phyloP scores from a whole-genome alignment of 2,888 invertebrate species.

The Muschampia plurimacula region DNA sequence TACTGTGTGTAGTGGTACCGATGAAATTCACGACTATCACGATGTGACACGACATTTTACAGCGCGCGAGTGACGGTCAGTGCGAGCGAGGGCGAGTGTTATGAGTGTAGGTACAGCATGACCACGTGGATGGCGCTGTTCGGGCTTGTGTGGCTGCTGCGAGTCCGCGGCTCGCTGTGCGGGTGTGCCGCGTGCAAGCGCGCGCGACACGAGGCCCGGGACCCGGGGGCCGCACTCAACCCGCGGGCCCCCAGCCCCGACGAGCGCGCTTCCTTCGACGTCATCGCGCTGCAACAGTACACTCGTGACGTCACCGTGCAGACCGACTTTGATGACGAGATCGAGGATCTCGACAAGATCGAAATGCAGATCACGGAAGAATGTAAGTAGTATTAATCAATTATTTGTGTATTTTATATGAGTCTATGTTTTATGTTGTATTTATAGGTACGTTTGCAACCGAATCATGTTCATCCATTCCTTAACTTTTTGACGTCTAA shows the following conservation, averaged over 20 bases:
- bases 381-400: constrained; percentile 65
- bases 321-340: constrained; percentile 80
- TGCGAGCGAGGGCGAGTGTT: constrained; percentile 45
- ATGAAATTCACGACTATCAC: not conserved
- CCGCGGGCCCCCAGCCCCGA: constrained; percentile 62
- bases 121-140: constrained; percentile 92
- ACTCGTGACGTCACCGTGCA: constrained; percentile 82
- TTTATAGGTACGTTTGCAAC: no score
- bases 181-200: constrained; percentile 90
- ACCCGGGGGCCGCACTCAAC: constrained; percentile 52
- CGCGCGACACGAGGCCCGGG: constrained; percentile 68
- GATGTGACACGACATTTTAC: constrained; percentile 18
- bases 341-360: constrained; percentile 77
- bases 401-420: not conserved
- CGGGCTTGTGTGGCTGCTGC: constrained; percentile 94
- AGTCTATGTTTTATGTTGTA: no score
- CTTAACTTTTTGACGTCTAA: no score
- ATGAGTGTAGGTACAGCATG: constrained; percentile 74
- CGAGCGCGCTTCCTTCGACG: constrained; percentile 74
- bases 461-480: no score
- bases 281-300: constrained; percentile 76
- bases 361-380: constrained; percentile 79
- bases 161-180: constrained; percentile 92
- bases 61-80: constrained; percentile 9
- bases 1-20: not conserved